Percentiles rank a stretch among this genome's conserved stretches.
phyloP scores from a whole-genome alignment of 2,888 invertebrate genomes.

The Brachypterus glaber region DNA sequence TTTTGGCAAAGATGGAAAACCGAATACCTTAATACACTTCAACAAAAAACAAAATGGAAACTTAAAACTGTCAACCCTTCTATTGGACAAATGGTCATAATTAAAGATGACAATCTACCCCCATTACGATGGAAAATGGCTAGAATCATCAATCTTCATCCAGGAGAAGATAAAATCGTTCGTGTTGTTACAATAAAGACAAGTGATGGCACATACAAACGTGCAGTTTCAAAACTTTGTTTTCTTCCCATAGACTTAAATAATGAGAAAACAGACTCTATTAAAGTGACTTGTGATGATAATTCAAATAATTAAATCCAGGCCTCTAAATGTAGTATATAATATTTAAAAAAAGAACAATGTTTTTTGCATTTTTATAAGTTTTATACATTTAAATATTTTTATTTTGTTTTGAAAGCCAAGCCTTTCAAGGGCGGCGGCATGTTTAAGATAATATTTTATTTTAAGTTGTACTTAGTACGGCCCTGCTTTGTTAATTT shows the following conservation, averaged over 20 bases:
- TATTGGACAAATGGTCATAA: constrained; percentile 3
- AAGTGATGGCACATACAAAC: background rate
- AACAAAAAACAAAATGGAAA: constrained; percentile 20
- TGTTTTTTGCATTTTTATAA: no score
- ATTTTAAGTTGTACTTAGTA: no score
- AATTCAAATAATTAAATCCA: no score
- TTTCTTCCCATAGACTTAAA: constrained; percentile 12
- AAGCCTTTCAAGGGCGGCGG: constrained; percentile 6
- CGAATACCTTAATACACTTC: constrained; percentile 22
- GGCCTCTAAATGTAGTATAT: no score
- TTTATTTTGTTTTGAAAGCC: constrained; percentile 2
- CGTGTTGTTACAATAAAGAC: constrained; percentile 9
- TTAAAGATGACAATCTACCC: constrained; percentile 3
- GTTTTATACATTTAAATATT: no score
- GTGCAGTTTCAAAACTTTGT: constrained; percentile 13
- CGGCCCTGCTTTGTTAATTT: no score
- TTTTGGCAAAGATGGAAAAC: constrained; percentile 19
- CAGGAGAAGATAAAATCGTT: constrained; percentile 8
- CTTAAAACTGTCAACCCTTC: constrained; percentile 1
- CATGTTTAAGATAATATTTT: no score
- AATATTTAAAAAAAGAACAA: no score
- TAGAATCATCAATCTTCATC: constrained; percentile 5
- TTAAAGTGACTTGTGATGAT: no score
- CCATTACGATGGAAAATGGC: constrained; percentile 8
- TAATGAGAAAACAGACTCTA: no score